Evolutionary conservation across 1,140 invertebrate species (phyloP), one percentile per base, ranked within the genome.

Genomic region (Phthorimaea operculella): DNA sequence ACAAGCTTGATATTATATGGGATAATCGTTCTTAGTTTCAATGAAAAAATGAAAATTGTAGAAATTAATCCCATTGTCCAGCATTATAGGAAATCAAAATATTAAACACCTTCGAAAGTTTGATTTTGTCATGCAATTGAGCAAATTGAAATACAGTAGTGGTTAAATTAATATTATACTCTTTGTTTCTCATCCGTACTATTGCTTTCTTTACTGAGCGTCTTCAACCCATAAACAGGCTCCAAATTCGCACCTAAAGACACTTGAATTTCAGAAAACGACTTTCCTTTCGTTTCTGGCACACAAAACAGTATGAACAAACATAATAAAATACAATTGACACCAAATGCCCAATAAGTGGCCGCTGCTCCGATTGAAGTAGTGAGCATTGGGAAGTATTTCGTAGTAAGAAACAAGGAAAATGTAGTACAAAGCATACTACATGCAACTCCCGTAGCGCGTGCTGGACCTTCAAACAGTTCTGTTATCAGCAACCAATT

Each of bases 331-430:
- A 87, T 76, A 54, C 88, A 88, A 44, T 90, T 78, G 1, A 84
- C 84, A 5, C 90, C 79, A 64, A 92, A 92, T 6, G 90, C 58
- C 85, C 88, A 90, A 72, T 90, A 89, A 1, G 85, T 87, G 11
- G 76, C 86, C 33, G 89, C 81, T 1, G 85, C 69, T 8, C 87
- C 87, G 10, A 92, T 74, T 2, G 70, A 58, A 0, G 76, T 34
- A 14, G 86, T 66, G 36, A 92, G 54, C 0, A 80, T 56, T 5
- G 77, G 68, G 64, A 91, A 91, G 53, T 86, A 82, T 39, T 87
- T 85, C 67, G 91, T 87, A 11, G 80, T 87, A 62, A 90, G 76
- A 28, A 92, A 71, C 4, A 89, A 71, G 87, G 88, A 89, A 2
- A 89, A 85, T 28, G 90, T 83, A 0, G 89, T 88, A 45, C 88